Percentiles rank a stretch among this genome's conserved stretches.
These are phyloP conservation scores for Pagrus major DNA, from an alignment of 2,113 vertebrate genomes.

Conservation along the genomic window DNA sequence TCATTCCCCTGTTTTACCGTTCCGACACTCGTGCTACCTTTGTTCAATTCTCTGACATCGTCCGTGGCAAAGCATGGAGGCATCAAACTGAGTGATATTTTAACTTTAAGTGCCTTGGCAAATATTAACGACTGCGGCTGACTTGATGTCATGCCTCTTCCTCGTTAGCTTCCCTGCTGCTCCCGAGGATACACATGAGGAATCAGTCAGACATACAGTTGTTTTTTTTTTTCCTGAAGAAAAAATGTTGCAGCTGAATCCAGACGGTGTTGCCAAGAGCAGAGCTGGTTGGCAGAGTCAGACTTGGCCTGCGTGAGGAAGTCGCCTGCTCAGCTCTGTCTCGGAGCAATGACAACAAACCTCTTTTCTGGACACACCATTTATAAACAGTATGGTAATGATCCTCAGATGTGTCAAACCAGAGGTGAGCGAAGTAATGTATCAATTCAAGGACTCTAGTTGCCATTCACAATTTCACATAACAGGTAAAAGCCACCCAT, in stretches of 20 bases:
- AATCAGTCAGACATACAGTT: slow-evolving; percentile 63
- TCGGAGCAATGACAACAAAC: slow-evolving; percentile 50
- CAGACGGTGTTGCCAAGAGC: slow-evolving; percentile 43
- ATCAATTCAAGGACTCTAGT: neutral
- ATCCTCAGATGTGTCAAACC: slow-evolving; percentile 40
- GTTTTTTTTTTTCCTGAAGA: slow-evolving; percentile 34
- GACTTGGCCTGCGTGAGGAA: slow-evolving; percentile 31
- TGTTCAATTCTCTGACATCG: slow-evolving; percentile 30
- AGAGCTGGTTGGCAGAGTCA: slow-evolving; percentile 43
- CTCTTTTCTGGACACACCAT: slow-evolving; percentile 9
- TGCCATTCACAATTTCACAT: slow-evolving; percentile 4
- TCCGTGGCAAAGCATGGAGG: slow-evolving; percentile 32
- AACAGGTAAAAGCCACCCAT: neutral
- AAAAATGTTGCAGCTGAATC: slow-evolving; percentile 44
- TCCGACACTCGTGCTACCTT: slow-evolving; percentile 43
- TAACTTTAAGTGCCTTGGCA: slow-evolving; percentile 36
- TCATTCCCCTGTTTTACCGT: slow-evolving; percentile 40
- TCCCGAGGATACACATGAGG: slow-evolving; percentile 63
- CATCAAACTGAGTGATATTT: slow-evolving; percentile 53
- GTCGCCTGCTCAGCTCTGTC: slow-evolving; percentile 46
- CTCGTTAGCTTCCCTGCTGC: slow-evolving; percentile 48
- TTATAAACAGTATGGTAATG: slow-evolving; percentile 20
- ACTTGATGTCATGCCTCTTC: slow-evolving; percentile 59
- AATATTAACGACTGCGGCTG: slow-evolving; percentile 52
- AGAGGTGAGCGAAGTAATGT: slow-evolving; percentile 2